These are phyloP conservation scores for Lumbricus terrestris DNA, from an alignment of 2,888 invertebrate genomes.

Conservation along the genomic window DNA sequence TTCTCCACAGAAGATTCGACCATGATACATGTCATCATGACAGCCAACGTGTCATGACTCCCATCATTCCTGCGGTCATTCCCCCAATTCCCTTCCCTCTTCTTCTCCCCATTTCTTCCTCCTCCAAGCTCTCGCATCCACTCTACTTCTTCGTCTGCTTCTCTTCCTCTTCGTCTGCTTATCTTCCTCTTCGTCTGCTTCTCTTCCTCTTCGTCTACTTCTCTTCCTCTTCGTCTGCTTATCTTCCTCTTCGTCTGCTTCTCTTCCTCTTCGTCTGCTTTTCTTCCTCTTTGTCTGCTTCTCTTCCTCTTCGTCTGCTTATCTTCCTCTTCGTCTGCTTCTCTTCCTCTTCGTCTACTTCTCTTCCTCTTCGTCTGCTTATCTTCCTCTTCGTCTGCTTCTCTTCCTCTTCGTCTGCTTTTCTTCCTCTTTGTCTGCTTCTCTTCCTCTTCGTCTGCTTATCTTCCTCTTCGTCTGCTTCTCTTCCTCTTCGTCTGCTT, in stretches of 20 bases:
- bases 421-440: too few relatives aligned
- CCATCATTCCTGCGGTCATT: too few relatives aligned
- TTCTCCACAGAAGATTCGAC: background rate
- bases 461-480: background rate
- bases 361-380: too few relatives aligned
- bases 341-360: too few relatives aligned
- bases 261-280: background rate
- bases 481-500: background rate
- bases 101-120: too few relatives aligned
- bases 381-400: too few relatives aligned
- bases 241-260: background rate
- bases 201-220: background rate
- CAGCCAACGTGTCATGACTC: background rate
- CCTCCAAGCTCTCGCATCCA: too few relatives aligned
- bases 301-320: background rate
- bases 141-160: too few relatives aligned
- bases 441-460: background rate
- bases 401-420: too few relatives aligned
- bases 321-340: background rate
- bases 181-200: too few relatives aligned
- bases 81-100: too few relatives aligned
- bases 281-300: background rate
- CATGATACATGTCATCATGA: background rate
- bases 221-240: background rate
- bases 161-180: too few relatives aligned